Evolutionary conservation across 1,140 invertebrate genomes (phyloP).

Genomic region (Lordiphosa stackelbergi): DNA sequence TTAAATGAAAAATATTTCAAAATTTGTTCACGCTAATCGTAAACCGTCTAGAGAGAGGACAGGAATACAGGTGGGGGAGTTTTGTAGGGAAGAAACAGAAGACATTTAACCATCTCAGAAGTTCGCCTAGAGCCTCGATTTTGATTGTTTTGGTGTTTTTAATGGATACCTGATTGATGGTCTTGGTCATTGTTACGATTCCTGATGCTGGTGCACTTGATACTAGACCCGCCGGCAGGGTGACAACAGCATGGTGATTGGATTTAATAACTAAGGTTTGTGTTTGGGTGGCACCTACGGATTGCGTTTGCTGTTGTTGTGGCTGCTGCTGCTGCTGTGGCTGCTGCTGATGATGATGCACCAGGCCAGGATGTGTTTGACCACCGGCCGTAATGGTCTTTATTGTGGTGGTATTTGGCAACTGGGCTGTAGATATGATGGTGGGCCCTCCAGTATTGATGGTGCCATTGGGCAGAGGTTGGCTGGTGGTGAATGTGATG

Average conservation of each 20-base stretch:
- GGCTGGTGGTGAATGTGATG: slow-evolving; percentile 78
- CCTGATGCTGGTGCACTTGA: slow-evolving; percentile 76
- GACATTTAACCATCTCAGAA: slow-evolving; percentile 15
- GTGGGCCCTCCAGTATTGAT: slow-evolving; percentile 63
- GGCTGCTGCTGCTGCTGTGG: slow-evolving; percentile 63
- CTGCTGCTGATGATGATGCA: slow-evolving; percentile 46
- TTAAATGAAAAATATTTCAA: not conserved
- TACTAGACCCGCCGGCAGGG: slow-evolving; percentile 76
- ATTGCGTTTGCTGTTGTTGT: slow-evolving; percentile 60
- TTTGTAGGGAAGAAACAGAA: slow-evolving; percentile 13
- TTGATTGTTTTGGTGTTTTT: slow-evolving; percentile 37
- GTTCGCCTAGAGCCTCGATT: slow-evolving; percentile 34
- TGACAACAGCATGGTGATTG: slow-evolving; percentile 76
- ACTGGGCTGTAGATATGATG: slow-evolving; percentile 68
- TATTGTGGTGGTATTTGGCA: slow-evolving; percentile 77
- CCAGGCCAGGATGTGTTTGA: slow-evolving; percentile 67
- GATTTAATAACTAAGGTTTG: slow-evolving; percentile 77
- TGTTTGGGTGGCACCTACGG: slow-evolving; percentile 77
- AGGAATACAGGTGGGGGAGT: slow-evolving; percentile 2
- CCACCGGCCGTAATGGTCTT: slow-evolving; percentile 77
- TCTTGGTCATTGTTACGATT: slow-evolving; percentile 77
- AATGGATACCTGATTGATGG: slow-evolving; percentile 76
- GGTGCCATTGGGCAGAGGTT: slow-evolving; percentile 81
- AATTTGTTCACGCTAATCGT: slow-evolving; percentile 20
- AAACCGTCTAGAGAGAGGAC: slow-evolving; percentile 1